Evolutionary conservation across 2,888 invertebrate genomes (phyloP).

Genomic region (Athetis lepigone): DNA sequence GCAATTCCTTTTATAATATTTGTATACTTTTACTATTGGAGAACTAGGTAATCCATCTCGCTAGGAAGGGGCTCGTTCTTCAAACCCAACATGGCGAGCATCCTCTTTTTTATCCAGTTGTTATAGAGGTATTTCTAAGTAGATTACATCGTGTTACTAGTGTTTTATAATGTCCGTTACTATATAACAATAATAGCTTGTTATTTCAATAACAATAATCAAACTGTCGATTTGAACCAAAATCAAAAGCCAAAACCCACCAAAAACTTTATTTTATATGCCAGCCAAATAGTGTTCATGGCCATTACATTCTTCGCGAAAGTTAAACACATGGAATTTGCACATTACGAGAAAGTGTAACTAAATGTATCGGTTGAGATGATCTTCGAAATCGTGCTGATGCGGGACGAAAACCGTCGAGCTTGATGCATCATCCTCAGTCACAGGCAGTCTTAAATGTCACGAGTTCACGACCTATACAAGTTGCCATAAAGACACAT

Average conservation of each 20-base stretch:
- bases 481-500: constrained; percentile 23
- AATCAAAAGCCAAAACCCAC: constrained; percentile 15
- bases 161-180: neutral
- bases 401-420: constrained; percentile 50
- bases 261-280: constrained; percentile 38
- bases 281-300: constrained; percentile 37
- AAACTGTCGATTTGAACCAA: neutral
- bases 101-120: neutral
- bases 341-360: constrained; percentile 77
- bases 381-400: constrained; percentile 53
- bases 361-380: constrained; percentile 67
- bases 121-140: neutral
- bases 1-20: neutral
- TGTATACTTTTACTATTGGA: too few species aligned
- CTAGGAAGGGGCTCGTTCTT: neutral
- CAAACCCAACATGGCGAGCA: neutral
- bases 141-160: too few species aligned
- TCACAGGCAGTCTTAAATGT: constrained; percentile 45
- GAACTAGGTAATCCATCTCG: neutral
- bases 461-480: constrained; percentile 54
- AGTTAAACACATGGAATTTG: constrained; percentile 66
- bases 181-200: neutral
- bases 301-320: constrained; percentile 54
- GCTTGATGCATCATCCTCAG: constrained; percentile 45
- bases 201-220: constrained; percentile 4